Conservation (phyloP, 2,113 vertebrate species). For the Alexandromys fortis region DNA sequence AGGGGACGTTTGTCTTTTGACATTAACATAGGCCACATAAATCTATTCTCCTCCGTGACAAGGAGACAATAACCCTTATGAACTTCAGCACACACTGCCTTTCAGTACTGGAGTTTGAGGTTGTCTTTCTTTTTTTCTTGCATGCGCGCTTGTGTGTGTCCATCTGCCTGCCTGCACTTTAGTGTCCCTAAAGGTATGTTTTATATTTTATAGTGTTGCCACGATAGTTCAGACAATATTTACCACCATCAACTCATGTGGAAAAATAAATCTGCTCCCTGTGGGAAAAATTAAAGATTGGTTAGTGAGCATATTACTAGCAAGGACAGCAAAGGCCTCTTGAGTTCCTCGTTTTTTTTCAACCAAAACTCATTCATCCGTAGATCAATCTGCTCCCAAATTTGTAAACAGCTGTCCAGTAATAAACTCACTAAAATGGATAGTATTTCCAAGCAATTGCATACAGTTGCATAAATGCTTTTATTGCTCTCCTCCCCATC, state of each 20-base stretch:
- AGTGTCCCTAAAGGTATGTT: conserved; percentile 33
- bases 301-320: conserved; percentile 40
- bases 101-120: background rate
- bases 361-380: conserved; percentile 74
- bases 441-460: conserved; percentile 61
- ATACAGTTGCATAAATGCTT: conserved; percentile 57
- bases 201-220: conserved; percentile 44
- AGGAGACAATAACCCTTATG: background rate
- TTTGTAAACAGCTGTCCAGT: conserved; percentile 80
- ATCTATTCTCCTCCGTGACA: background rate
- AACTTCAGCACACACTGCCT: conserved; percentile 12
- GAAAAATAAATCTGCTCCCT: conserved; percentile 55
- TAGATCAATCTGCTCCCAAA: conserved; percentile 73
- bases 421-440: conserved; percentile 71
- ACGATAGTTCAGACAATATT: conserved; percentile 65
- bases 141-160: background rate
- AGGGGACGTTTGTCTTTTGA: background rate
- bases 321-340: conserved; percentile 57
- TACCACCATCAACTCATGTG: conserved; percentile 48
- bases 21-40: background rate
- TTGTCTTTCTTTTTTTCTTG: background rate
- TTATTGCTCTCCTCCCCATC: background rate
- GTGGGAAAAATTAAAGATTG: background rate
- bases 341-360: conserved; percentile 25
- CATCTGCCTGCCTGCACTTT: conserved; percentile 28